Evolutionary conservation across 2,797 vertebrate genomes (phyloP).

Genomic region (Darevskia mixta): DNA sequence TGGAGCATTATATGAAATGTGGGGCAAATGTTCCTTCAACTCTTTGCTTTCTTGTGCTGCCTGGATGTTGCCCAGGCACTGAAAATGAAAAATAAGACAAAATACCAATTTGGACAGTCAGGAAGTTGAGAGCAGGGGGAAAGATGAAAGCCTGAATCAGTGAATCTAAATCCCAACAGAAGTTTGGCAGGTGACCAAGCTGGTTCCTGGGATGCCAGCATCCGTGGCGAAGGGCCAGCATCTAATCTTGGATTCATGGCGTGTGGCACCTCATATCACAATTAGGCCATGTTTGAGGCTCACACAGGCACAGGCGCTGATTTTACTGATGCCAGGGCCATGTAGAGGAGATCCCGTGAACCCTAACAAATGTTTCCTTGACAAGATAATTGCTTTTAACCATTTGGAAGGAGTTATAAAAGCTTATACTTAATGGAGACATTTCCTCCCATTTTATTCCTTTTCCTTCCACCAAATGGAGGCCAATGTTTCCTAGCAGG

Average conservation of each 20-base stretch:
- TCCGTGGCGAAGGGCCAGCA: conserved; percentile 78
- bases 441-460: conserved; percentile 17
- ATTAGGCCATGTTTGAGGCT: conserved; percentile 73
- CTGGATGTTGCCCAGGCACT: conserved; percentile 63
- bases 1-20: background rate
- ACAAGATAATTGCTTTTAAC: conserved; percentile 21
- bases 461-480: conserved; percentile 1
- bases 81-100: conserved; percentile 61
- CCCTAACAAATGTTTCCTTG: conserved; percentile 24
- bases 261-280: conserved; percentile 75
- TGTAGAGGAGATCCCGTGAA: conserved; percentile 41
- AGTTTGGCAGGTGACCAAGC: conserved; percentile 79
- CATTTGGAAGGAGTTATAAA: conserved; percentile 38
- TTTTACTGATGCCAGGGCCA: conserved; percentile 58
- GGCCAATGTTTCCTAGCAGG: conserved; percentile 27
- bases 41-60: conserved; percentile 36
- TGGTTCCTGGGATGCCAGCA: conserved; percentile 77
- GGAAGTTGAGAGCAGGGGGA: conserved; percentile 1
- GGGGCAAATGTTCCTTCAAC: background rate
- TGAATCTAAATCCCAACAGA: conserved; percentile 79
- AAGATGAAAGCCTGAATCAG: conserved; percentile 72
- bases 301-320: conserved; percentile 63
- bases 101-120: conserved; percentile 46
- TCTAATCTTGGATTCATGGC: conserved; percentile 78
- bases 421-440: conserved; percentile 2